A percentile compares a stretch with the other conserved stretches of the same genome.
Evolutionary conservation across 2,113 vertebrate species (phyloP).

Genomic region (Aspiorhynchus laticeps): DNA sequence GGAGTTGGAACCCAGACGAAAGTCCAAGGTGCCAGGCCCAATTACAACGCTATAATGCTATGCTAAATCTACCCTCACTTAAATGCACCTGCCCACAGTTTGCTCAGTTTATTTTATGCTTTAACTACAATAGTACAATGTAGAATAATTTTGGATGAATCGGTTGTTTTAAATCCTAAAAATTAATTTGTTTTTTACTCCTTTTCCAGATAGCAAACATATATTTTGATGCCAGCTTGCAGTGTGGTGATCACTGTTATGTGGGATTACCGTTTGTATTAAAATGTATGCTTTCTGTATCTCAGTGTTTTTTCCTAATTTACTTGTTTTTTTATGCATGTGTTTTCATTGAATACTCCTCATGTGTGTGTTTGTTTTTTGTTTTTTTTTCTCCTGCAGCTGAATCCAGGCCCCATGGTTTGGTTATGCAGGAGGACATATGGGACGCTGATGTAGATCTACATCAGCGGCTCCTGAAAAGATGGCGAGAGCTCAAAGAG

Average conservation of each 20-base stretch:
- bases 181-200: constrained; percentile 42
- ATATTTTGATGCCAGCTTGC: constrained; percentile 95
- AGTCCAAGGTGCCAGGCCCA: constrained; percentile 86
- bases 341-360: neutral
- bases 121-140: neutral
- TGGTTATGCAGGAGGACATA: constrained; percentile 86
- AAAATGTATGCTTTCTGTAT: constrained; percentile 85
- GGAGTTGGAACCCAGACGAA: constrained; percentile 91
- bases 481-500: constrained; percentile 88
- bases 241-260: constrained; percentile 94
- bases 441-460: constrained; percentile 94
- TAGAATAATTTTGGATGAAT: neutral
- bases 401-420: constrained; percentile 84
- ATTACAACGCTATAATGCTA: neutral
- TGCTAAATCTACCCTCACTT: neutral
- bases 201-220: constrained; percentile 93
- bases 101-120: neutral
- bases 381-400: constrained; percentile 66
- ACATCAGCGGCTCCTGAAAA: constrained; percentile 87
- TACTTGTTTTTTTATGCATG: neutral
- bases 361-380: neutral
- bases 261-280: constrained; percentile 93
- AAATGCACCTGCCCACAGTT: neutral
- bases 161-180: neutral
- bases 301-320: neutral